These are phyloP conservation scores for Odontocerum albicorne DNA, from an alignment of 2,888 invertebrate species.

Conservation along the genomic window DNA sequence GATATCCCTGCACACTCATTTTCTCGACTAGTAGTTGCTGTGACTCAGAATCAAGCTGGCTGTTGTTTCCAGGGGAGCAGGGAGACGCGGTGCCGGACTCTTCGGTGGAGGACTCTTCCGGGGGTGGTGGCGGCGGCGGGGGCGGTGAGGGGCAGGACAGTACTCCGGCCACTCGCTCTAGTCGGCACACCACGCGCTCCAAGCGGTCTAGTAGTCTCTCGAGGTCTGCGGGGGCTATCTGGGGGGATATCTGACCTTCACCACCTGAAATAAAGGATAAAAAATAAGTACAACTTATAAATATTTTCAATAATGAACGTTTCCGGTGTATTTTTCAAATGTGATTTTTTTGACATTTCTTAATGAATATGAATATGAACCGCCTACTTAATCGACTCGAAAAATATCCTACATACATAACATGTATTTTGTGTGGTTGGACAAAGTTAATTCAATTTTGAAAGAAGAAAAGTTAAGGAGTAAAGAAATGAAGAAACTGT, in stretches of 20 bases:
- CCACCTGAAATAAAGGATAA: conserved; percentile 11
- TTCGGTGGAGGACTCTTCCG: conserved; percentile 33
- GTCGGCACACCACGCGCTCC: conserved; percentile 72
- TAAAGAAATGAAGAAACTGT: too few relatives aligned
- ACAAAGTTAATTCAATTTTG: too few relatives aligned
- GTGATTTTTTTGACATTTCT: too few relatives aligned
- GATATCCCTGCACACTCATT: conserved; percentile 79
- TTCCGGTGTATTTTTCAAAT: too few relatives aligned
- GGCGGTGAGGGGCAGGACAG: conserved; percentile 42
- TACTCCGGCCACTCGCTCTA: conserved; percentile 58
- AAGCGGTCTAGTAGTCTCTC: conserved; percentile 72
- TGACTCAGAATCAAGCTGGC: conserved; percentile 38
- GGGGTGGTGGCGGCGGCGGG: conserved; percentile 38
- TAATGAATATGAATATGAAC: too few relatives aligned
- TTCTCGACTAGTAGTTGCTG: conserved; percentile 43
- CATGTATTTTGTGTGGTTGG: too few relatives aligned
- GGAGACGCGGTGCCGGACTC: conserved; percentile 42
- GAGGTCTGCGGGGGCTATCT: conserved; percentile 53
- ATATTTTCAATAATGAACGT: too few relatives aligned
- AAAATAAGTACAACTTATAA: too few relatives aligned
- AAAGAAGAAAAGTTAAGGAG: too few relatives aligned
- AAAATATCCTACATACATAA: too few relatives aligned
- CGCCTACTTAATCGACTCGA: too few relatives aligned
- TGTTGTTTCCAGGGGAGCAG: conserved; percentile 39
- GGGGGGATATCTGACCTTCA: conserved; percentile 9